A percentile compares a stretch with the other conserved stretches of the same genome.
Evolutionary conservation across 2,888 invertebrate species (phyloP).

Genomic region (Muschampia staudingeri): DNA sequence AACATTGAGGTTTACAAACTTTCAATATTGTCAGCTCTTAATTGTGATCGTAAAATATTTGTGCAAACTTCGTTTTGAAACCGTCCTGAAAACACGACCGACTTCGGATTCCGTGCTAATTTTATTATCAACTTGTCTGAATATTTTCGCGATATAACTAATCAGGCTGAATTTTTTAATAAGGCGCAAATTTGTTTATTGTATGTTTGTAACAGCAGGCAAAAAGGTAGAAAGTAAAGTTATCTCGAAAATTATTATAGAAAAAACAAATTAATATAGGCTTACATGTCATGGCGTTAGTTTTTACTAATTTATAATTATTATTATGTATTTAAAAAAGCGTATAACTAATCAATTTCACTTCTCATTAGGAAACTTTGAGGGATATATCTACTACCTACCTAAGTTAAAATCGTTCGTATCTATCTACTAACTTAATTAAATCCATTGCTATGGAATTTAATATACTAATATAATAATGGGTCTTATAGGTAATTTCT

Average conservation of each 20-base stretch:
- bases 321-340: too few relatives aligned
- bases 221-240: conserved; percentile 53
- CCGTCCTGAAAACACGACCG: conserved; percentile 36
- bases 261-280: too few relatives aligned
- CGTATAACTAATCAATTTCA: too few relatives aligned
- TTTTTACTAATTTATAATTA: too few relatives aligned
- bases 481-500: neutral
- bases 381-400: too few relatives aligned
- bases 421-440: too few relatives aligned
- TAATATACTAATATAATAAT: too few relatives aligned
- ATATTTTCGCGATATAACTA: conserved; percentile 54
- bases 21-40: conserved; percentile 55
- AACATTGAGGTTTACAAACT: neutral
- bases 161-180: conserved; percentile 57
- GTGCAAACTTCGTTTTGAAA: conserved; percentile 64
- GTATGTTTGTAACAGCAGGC: conserved; percentile 68
- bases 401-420: too few relatives aligned
- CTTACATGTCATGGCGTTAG: too few relatives aligned
- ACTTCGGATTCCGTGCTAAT: conserved; percentile 64
- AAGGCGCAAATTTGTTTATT: neutral
- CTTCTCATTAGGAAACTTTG: too few relatives aligned
- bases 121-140: conserved; percentile 54
- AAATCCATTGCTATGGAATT: too few relatives aligned
- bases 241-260: neutral
- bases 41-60: conserved; percentile 65